Evolutionary conservation across 2,113 vertebrate genomes (phyloP).

Genomic region (Lepus americanus): DNA sequence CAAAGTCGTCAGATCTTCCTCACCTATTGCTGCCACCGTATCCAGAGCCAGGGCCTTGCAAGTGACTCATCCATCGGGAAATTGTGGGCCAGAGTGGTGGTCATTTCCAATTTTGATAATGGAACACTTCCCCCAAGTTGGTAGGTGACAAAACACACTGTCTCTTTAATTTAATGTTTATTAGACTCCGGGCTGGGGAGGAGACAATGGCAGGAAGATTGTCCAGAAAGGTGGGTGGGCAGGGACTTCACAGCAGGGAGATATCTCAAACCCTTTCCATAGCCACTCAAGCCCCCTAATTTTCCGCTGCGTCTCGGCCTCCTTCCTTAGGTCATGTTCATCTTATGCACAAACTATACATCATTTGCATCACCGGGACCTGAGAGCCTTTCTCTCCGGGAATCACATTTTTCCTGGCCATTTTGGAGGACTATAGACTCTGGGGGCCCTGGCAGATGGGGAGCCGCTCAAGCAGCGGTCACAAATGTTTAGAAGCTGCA

Average conservation of each 20-base stretch:
- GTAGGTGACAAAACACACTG: not conserved
- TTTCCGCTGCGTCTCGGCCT: not conserved
- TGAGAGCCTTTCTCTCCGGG: slow-evolving; percentile 37
- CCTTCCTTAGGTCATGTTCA: not conserved
- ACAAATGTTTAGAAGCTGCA: slow-evolving; percentile 45
- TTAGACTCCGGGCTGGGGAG: not conserved
- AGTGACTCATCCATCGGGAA: not conserved
- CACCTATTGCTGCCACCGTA: not conserved
- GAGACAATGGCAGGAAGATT: not conserved
- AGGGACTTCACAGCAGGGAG: not conserved
- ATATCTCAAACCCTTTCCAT: slow-evolving; percentile 24
- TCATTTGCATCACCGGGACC: slow-evolving; percentile 9
- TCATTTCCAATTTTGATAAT: slow-evolving; percentile 12
- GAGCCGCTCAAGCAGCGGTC: slow-evolving; percentile 21
- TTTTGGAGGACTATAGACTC: not conserved
- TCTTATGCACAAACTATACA: not conserved
- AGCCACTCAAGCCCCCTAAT: not conserved
- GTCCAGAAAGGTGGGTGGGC: not conserved
- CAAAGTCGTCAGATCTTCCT: not conserved
- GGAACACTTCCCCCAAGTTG: not conserved
- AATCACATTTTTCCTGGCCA: slow-evolving; percentile 43
- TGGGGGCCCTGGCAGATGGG: slow-evolving; percentile 14
- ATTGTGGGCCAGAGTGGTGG: not conserved
- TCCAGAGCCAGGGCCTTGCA: not conserved
- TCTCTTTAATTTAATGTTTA: not conserved